Percentiles rank a stretch among this genome's conserved stretches.
phyloP scores from a whole-genome alignment of 2,797 vertebrate species.

The Sylvilagus floridanus region DNA sequence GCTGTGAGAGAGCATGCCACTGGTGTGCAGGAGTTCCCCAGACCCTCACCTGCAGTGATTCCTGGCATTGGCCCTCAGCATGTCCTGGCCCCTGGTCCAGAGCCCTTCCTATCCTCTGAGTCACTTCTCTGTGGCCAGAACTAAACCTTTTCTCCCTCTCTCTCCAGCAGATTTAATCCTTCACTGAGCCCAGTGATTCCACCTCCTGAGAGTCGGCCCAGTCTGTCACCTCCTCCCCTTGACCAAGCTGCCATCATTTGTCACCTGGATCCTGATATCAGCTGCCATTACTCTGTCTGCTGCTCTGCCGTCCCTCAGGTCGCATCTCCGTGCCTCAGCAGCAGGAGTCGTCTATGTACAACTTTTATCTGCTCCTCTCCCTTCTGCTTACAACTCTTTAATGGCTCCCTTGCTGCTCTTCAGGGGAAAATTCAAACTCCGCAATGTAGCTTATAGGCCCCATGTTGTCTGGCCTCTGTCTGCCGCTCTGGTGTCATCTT shows the following conservation, averaged over 20 bases:
- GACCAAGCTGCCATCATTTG: constrained; percentile 8
- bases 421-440: neutral
- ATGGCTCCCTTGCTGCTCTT: constrained; percentile 4
- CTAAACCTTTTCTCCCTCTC: constrained; percentile 19
- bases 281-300: neutral
- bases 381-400: constrained; percentile 44
- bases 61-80: neutral
- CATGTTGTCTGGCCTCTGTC: neutral
- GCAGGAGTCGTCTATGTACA: neutral
- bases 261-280: neutral
- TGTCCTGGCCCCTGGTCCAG: neutral
- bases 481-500: constrained; percentile 2
- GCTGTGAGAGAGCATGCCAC: neutral
- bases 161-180: neutral
- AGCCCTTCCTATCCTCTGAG: neutral
- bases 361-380: constrained; percentile 43
- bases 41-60: neutral
- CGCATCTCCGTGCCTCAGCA: neutral
- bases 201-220: neutral
- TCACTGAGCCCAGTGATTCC: neutral
- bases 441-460: neutral
- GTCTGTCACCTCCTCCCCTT: neutral
- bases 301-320: neutral
- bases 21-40: neutral
- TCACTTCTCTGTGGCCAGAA: constrained; percentile 23